phyloP scores from a whole-genome alignment of 2,113 vertebrate genomes.

The Daphoenositta chrysoptera region DNA sequence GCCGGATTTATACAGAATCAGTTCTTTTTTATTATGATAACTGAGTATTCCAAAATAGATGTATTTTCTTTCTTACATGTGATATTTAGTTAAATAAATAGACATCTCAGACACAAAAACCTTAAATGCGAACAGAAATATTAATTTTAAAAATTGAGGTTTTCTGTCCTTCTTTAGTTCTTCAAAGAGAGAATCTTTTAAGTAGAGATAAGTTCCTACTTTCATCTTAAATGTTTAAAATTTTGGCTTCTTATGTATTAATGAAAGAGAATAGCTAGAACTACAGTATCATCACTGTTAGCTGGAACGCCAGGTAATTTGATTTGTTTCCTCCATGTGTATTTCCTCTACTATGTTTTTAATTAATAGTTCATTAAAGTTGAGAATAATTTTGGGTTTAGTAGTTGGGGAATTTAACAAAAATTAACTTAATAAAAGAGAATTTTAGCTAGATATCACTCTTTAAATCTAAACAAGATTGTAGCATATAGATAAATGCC shows the following conservation, averaged over 20 bases:
- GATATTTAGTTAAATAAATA: background rate
- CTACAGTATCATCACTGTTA: background rate
- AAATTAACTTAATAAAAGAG: background rate
- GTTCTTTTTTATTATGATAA: background rate
- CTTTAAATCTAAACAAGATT: background rate
- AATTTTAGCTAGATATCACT: background rate
- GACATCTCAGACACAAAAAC: background rate
- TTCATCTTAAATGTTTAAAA: background rate
- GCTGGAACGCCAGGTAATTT: background rate
- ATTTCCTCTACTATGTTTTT: background rate
- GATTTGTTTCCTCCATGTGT: background rate
- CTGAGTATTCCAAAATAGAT: background rate
- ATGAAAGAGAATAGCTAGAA: background rate
- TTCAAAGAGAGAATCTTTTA: background rate
- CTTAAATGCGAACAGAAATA: background rate
- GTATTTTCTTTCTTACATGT: background rate
- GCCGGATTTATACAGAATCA: background rate
- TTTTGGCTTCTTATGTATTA: background rate
- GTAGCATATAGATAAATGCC: rapidly evolving
- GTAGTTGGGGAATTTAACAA: background rate
- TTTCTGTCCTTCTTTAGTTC: background rate
- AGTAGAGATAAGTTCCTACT: background rate
- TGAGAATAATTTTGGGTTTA: background rate
- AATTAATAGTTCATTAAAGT: background rate
- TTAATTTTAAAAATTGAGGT: background rate